A percentile compares a stretch with the other conserved stretches of the same genome.
phyloP scores from a whole-genome alignment of 1,140 invertebrate genomes.

The Arion vulgaris region DNA sequence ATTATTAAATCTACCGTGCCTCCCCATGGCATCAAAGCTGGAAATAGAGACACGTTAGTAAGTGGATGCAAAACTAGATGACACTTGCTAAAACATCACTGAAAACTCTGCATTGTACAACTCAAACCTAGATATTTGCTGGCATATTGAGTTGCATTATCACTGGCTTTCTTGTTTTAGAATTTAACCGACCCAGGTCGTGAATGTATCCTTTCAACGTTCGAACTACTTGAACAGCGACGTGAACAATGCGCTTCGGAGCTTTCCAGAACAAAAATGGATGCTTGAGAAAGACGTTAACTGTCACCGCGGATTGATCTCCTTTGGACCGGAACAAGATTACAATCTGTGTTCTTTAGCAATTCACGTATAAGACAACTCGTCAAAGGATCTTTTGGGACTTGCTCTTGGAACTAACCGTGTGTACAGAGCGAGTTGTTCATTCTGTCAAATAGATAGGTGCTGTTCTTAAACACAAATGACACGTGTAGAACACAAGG shows the following conservation, averaged over 20 bases:
- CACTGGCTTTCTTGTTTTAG: neutral
- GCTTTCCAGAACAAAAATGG: no score
- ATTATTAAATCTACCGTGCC: neutral
- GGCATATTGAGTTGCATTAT: conserved; percentile 18
- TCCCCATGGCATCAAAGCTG: neutral
- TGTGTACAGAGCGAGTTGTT: neutral
- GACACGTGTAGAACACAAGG: conserved; percentile 1
- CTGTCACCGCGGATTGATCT: conserved; percentile 21
- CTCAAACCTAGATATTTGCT: neutral
- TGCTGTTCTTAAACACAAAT: neutral
- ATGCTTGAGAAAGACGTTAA: conserved; percentile 22
- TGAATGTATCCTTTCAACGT: conserved; percentile 11
- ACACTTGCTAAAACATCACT: neutral
- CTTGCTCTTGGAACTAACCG: neutral
- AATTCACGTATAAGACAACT: no score
- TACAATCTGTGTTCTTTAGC: conserved; percentile 17
- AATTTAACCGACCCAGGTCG: neutral
- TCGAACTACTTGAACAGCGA: neutral
- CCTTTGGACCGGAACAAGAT: conserved; percentile 23
- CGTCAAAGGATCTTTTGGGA: no score
- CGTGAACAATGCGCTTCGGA: neutral
- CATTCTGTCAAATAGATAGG: neutral
- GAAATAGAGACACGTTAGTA: neutral
- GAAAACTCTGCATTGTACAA: neutral
- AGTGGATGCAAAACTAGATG: neutral